Evolutionary conservation across 64 coral and sea anemone genomes (phyloP).

Genomic region (Anthopleura sola): DNA sequence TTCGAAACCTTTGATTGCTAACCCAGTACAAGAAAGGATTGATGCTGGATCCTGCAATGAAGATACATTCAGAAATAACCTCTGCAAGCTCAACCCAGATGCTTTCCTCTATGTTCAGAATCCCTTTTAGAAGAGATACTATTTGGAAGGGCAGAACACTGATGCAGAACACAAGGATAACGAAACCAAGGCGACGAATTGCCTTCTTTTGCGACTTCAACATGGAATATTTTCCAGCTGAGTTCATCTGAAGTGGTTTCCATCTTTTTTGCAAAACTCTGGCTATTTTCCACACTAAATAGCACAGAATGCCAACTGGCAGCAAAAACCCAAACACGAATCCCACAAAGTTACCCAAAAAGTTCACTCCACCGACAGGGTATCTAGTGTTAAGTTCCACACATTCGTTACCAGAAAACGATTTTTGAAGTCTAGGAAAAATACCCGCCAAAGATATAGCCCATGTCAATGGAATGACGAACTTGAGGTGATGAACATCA

Average conservation of each 20-base stretch:
- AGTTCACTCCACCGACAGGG: background rate
- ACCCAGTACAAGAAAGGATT: conserved; percentile 16
- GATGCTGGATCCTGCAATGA: background rate
- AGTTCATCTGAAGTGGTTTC: background rate
- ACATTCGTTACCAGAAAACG: background rate
- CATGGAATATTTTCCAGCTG: background rate
- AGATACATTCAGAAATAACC: background rate
- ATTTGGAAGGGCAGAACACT: background rate
- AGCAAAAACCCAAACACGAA: background rate
- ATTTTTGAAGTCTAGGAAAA: background rate
- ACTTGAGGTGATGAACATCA: background rate
- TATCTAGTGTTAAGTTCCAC: background rate
- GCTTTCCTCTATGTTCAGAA: background rate
- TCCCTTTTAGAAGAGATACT: background rate
- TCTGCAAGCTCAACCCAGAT: background rate
- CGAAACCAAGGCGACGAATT: background rate
- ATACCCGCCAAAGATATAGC: background rate
- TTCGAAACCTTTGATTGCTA: background rate
- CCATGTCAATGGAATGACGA: background rate
- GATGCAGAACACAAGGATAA: background rate
- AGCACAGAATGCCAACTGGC: background rate
- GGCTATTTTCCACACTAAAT: background rate
- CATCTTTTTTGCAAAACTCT: background rate
- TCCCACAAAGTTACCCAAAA: background rate
- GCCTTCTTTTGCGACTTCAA: background rate